A percentile compares a stretch with the other conserved stretches of the same genome.
Conservation (phyloP, 2,113 vertebrate species). For the Prochilodus magdalenae region DNA sequence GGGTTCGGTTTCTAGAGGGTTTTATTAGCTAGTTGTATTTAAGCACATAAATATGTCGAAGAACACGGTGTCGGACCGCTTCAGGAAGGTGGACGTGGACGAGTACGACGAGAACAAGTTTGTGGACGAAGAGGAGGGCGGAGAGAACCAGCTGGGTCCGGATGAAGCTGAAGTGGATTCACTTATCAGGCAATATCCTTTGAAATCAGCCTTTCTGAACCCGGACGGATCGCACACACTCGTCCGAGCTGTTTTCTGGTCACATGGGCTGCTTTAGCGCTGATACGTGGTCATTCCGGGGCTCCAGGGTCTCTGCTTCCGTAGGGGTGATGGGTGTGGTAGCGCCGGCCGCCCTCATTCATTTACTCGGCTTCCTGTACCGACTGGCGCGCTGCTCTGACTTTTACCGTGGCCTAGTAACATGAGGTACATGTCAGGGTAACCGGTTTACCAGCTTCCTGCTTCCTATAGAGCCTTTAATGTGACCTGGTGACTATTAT, state of each 20-base stretch:
- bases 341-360: not conserved
- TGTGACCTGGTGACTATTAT: too few relatives aligned
- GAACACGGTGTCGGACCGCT: conserved; percentile 85
- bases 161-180: conserved; percentile 95
- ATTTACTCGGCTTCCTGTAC: too few relatives aligned
- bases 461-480: too few relatives aligned
- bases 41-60: conserved; percentile 80
- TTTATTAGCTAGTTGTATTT: not conserved
- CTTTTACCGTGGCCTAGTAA: too few relatives aligned
- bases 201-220: not conserved
- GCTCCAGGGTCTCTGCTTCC: not conserved
- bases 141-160: conserved; percentile 90
- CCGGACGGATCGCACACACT: too few relatives aligned
- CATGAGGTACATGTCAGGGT: too few relatives aligned
- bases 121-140: conserved; percentile 94
- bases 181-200: conserved; percentile 96
- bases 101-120: conserved; percentile 98
- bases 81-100: conserved; percentile 92
- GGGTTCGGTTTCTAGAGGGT: not conserved
- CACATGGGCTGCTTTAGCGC: not conserved
- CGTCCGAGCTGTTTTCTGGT: too few relatives aligned
- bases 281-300: not conserved
- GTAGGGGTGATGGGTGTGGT: not conserved
- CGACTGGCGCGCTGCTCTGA: too few relatives aligned
- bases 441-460: too few relatives aligned